A percentile compares a stretch with the other conserved stretches of the same genome.
Evolutionary conservation across 2,888 invertebrate species (phyloP).

Genomic region (Agriotes lineatus): DNA sequence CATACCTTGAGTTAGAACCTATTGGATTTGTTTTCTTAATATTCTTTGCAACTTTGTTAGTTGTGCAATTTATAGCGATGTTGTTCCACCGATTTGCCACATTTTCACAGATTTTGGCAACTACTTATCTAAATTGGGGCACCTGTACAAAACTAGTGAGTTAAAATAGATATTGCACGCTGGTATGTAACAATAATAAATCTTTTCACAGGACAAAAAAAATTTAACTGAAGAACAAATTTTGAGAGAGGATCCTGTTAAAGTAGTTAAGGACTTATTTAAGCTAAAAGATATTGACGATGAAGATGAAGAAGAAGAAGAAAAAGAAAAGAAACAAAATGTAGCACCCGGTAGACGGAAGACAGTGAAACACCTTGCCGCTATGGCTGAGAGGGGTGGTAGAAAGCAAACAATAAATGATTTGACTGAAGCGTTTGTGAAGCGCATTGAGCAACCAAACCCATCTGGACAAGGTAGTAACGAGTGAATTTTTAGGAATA

Average conservation of each 20-base stretch:
- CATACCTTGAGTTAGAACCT: constrained; percentile 77
- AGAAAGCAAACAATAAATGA: constrained; percentile 51
- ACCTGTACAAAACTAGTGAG: constrained; percentile 13
- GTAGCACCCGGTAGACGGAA: constrained; percentile 83
- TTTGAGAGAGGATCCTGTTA: constrained; percentile 89
- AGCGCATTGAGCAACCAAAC: too few species aligned
- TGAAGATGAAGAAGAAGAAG: constrained; percentile 84
- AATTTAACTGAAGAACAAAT: constrained; percentile 87
- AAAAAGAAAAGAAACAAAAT: too few species aligned
- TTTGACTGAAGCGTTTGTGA: constrained; percentile 56
- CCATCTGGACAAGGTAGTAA: too few species aligned
- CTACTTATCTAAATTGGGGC: constrained; percentile 70
- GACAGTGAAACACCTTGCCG: constrained; percentile 85
- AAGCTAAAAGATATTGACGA: constrained; percentile 82
- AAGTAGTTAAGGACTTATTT: constrained; percentile 88
- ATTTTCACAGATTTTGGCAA: constrained; percentile 79
- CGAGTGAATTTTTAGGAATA: too few species aligned
- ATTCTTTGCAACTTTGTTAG: constrained; percentile 77
- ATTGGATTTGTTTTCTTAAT: constrained; percentile 81
- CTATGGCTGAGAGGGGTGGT: constrained; percentile 69
- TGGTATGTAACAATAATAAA: background rate
- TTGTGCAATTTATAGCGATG: constrained; percentile 82
- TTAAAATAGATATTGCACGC: too few species aligned
- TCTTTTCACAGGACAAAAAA: constrained; percentile 64
- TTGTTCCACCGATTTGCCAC: constrained; percentile 82